Conservation (phyloP, 2,113 vertebrate species). For the Morphnarchus princeps region DNA sequence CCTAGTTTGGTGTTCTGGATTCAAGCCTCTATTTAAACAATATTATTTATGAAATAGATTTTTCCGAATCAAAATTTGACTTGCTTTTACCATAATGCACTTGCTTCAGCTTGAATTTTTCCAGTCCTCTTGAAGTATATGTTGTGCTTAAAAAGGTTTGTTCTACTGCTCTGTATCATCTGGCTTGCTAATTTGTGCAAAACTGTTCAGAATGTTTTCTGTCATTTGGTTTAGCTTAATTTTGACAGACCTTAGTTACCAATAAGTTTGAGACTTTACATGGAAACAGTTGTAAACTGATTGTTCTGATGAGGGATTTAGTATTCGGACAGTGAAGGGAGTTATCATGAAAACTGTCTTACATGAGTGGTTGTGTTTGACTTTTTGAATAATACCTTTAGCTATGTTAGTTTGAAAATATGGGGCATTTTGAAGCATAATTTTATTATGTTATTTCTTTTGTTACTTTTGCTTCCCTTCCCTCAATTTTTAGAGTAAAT, state of each 20-base stretch:
- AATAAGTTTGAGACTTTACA: background rate
- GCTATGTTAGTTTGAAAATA: background rate
- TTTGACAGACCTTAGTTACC: background rate
- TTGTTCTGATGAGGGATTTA: background rate
- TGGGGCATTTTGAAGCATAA: background rate
- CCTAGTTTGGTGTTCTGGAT: background rate
- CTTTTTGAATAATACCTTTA: background rate
- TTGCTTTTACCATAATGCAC: background rate
- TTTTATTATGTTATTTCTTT: background rate
- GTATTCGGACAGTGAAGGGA: background rate
- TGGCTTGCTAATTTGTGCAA: background rate
- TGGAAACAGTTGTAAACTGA: background rate
- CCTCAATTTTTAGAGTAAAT: background rate
- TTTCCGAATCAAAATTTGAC: background rate
- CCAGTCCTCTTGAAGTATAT: background rate
- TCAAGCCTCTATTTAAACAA: background rate
- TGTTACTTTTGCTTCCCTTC: background rate
- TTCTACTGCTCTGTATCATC: background rate
- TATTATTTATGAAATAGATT: background rate
- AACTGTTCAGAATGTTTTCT: background rate
- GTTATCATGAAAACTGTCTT: background rate
- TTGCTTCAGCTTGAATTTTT: background rate
- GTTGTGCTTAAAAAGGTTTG: background rate
- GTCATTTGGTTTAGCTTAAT: background rate
- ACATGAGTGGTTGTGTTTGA: background rate